Base-by-base conservation (phyloP, 2,888 invertebrate genomes). In the Oligia latruncula region DNA sequence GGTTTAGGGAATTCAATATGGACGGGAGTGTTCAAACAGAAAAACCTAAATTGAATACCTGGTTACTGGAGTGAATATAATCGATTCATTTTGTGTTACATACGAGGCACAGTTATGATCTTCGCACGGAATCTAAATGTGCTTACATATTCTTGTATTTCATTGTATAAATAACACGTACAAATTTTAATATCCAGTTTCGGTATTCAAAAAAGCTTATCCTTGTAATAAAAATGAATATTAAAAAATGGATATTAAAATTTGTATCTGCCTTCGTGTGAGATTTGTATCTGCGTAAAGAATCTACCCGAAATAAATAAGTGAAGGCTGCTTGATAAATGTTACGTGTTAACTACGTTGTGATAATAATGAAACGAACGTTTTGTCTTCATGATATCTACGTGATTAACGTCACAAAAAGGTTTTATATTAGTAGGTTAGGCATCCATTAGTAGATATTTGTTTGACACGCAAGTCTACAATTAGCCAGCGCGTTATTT, bases 21-120 rank as follows among this genome's bases (percentile, higher is more conserved):
- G 43, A 43, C 20, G 55, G 17, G 35, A 17, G 13, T 64, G 64
- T 49, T 68, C 67, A 74, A 29, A 13, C 29, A 62, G 29, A 81
- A 74, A 80, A 82, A 55, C 55, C 55, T 68, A 64, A 80, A 60
- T 82, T 23, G 29, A 55, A 76, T 23, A 35, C 60, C 60, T 35
- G 74, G 17, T 67, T 81, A 80, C 55, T 15, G 67, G 49, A 82
- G 46, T 55, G 52, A 46, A 80, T 43, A 8, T 68, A 68, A 76
- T 58, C 64, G 62, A 76, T 40, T 68, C 20, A 49, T 46, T 68
- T 82, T 49, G 9, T 55, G 49, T 60, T 62, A 55, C 29, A 17
- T 29, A 46, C 11, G 75, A 67, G 29, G 17, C 62, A 1, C 35
- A 15, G 55, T 68, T 67, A 46, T 35, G 20, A 67, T 74, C 55